These are phyloP conservation scores for Creontiades dilutus DNA, from an alignment of 2,888 invertebrate species.

Conservation along the genomic window DNA sequence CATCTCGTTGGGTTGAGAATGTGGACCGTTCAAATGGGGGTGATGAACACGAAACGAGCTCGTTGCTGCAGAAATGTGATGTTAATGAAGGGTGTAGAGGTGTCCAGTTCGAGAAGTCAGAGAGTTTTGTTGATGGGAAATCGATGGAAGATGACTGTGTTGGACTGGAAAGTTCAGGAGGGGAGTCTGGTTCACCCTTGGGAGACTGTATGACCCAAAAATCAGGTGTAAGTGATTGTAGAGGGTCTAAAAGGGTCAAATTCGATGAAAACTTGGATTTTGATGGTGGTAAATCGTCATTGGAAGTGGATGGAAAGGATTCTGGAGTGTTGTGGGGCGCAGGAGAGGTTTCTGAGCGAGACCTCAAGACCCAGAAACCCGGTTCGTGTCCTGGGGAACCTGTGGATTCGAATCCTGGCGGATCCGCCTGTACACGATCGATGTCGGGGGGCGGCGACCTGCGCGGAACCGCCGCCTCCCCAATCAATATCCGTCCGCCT, in stretches of 20 bases:
- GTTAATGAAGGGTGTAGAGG: too few species aligned
- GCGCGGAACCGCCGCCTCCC: constrained; percentile 14
- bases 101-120: background rate
- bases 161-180: too few species aligned
- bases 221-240: too few species aligned
- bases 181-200: too few species aligned
- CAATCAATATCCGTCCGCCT: constrained; percentile 42
- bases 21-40: too few species aligned
- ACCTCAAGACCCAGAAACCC: constrained; percentile 72
- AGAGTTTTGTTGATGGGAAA: background rate
- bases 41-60: too few species aligned
- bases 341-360: constrained; percentile 70
- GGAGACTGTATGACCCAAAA: too few species aligned
- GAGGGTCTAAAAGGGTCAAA: too few species aligned
- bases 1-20: background rate
- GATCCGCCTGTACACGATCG: constrained; percentile 77
- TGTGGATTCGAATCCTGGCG: constrained; percentile 65
- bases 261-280: too few species aligned
- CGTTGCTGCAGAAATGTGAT: too few species aligned
- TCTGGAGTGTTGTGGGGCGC: constrained; percentile 77
- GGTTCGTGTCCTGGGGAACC: constrained; percentile 76
- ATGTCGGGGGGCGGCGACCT: constrained; percentile 73
- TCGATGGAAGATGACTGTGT: too few species aligned
- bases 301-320: background rate
- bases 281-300: too few species aligned